phyloP scores from a whole-genome alignment of 1,140 invertebrate genomes.

The Ceratosolen fusciceps region DNA sequence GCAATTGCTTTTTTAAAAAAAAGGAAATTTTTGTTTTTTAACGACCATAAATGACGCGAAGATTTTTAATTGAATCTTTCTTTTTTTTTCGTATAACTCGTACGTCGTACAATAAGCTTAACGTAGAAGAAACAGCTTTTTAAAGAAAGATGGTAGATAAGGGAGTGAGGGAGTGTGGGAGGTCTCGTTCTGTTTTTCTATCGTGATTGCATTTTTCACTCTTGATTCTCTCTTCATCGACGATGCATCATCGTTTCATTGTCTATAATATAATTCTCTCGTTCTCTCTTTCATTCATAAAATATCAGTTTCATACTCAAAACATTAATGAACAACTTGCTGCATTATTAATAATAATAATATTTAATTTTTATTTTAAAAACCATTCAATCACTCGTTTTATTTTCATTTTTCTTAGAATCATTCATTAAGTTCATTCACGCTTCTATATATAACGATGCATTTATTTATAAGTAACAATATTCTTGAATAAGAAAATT shows the following conservation, averaged over 20 bases:
- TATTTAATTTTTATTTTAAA: no score
- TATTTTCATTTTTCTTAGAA: constrained; percentile 26
- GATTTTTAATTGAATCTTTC: constrained; percentile 2
- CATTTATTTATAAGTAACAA: constrained; percentile 69
- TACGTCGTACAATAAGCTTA: constrained; percentile 42
- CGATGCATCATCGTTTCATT: constrained; percentile 53
- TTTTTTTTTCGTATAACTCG: constrained; percentile 30
- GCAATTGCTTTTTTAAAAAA: constrained; percentile 37
- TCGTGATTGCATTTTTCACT: constrained; percentile 50
- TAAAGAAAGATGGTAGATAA: constrained; percentile 3
- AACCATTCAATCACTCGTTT: constrained; percentile 47
- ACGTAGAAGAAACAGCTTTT: constrained; percentile 28
- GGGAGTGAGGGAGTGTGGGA: constrained; percentile 46
- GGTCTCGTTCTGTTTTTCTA: constrained; percentile 47
- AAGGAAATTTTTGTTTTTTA: constrained; percentile 7
- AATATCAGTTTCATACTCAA: constrained; percentile 54
- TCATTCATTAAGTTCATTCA: constrained; percentile 42
- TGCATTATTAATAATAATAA: constrained; percentile 31
- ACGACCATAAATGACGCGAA: constrained; percentile 25
- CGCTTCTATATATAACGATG: constrained; percentile 61
- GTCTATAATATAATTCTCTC: constrained; percentile 50
- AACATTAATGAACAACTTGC: constrained; percentile 57
- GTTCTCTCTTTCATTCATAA: constrained; percentile 50
- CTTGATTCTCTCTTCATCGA: constrained; percentile 45
- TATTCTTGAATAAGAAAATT: constrained; percentile 62